phyloP scores from a whole-genome alignment of 2,797 vertebrate genomes.

The Xenopus petersii region DNA sequence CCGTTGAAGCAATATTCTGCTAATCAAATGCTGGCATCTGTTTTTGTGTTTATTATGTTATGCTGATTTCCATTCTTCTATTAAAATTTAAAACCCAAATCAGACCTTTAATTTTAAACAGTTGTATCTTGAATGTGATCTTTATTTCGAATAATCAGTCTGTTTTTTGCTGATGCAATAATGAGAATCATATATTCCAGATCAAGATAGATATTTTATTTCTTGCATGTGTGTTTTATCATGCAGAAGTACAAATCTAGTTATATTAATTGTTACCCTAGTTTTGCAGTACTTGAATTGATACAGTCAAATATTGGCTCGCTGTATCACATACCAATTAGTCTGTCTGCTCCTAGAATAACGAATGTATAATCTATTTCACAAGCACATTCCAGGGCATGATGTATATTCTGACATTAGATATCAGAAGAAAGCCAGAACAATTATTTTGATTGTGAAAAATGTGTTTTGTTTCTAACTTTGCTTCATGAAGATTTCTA shows the following conservation, averaged over 20 bases:
- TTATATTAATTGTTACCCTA: neutral
- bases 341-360: conserved; percentile 3
- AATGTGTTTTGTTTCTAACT: neutral
- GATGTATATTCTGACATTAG: conserved; percentile 9
- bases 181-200: neutral
- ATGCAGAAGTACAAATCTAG: conserved; percentile 12
- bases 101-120: neutral
- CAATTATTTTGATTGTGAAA: conserved; percentile 14
- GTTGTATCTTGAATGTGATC: neutral
- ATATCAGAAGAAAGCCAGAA: neutral
- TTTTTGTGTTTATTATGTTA: too few species aligned
- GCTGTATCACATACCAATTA: conserved; percentile 12
- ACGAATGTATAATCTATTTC: conserved; percentile 1
- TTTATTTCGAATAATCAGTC: neutral
- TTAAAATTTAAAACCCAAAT: neutral
- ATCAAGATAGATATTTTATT: conserved; percentile 1
- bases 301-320: conserved; percentile 11
- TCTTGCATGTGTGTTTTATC: conserved; percentile 8
- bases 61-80: neutral
- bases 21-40: too few species aligned
- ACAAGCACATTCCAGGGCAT: conserved; percentile 8
- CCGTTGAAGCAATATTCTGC: neutral
- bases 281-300: neutral
- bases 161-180: neutral
- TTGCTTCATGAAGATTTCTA: neutral